These are phyloP conservation scores for Adoxophyes honmai DNA, from an alignment of 1,140 invertebrate genomes.

Conservation along the genomic window DNA sequence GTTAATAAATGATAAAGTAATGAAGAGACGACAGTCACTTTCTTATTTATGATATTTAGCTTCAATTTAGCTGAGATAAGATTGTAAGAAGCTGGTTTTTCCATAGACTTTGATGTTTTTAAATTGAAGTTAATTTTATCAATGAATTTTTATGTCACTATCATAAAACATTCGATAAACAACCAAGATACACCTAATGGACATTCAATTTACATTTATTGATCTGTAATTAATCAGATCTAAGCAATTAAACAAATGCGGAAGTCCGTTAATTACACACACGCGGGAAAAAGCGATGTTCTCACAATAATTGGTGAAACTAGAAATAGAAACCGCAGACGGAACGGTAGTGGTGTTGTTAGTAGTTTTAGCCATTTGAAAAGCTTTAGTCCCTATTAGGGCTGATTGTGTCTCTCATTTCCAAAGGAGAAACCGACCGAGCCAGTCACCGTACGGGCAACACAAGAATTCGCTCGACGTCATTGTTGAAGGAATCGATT, in stretches of 20 bases:
- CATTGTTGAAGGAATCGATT: slow-evolving; percentile 6
- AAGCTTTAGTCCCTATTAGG: slow-evolving; percentile 9
- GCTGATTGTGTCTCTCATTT: slow-evolving; percentile 6
- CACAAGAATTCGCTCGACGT: not conserved
- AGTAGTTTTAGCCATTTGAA: slow-evolving; percentile 2
- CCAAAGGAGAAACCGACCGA: not conserved
- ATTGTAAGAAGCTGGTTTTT: no score
- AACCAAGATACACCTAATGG: not conserved
- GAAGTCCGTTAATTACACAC: slow-evolving; percentile 55
- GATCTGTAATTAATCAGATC: slow-evolving; percentile 47
- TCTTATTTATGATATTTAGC: no score
- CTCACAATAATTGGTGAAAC: slow-evolving; percentile 49
- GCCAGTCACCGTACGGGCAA: not conserved
- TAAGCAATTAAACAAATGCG: slow-evolving; percentile 51
- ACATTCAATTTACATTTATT: slow-evolving; percentile 19
- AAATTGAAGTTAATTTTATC: no score
- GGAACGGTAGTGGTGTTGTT: slow-evolving; percentile 8
- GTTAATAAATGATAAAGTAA: no score
- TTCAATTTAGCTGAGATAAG: no score
- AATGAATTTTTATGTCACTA: not conserved
- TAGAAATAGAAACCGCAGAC: slow-evolving; percentile 42
- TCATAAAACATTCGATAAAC: not conserved
- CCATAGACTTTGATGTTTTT: no score
- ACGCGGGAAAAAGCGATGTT: slow-evolving; percentile 36
- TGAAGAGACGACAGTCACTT: no score